phyloP scores from a whole-genome alignment of 2,113 vertebrate genomes.

The Hemichromis elongatus region DNA sequence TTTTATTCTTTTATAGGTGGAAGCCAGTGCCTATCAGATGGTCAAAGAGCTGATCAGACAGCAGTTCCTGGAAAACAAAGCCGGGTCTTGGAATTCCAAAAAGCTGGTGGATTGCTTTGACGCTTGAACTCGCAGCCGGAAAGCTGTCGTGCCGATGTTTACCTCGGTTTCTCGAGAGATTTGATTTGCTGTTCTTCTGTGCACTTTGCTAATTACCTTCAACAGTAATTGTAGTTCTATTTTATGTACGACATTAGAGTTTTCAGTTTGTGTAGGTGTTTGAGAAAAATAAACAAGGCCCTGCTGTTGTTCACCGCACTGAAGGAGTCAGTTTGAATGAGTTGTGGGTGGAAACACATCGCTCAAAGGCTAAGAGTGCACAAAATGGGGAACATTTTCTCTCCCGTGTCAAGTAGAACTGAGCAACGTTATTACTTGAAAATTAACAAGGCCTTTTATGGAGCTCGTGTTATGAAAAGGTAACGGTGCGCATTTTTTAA shows the following conservation, averaged over 20 bases:
- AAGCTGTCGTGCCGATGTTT: not conserved
- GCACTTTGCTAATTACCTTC: not conserved
- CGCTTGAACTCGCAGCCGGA: not conserved
- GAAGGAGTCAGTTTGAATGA: constrained; percentile 16
- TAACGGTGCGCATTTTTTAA: not conserved
- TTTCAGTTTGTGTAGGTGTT: constrained; percentile 44
- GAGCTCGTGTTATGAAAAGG: not conserved
- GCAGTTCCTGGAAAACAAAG: constrained; percentile 9
- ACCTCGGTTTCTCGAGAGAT: not conserved
- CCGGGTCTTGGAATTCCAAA: constrained; percentile 54
- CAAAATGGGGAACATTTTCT: not conserved
- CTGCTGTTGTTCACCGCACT: not conserved
- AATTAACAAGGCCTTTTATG: not conserved
- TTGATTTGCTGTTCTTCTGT: not conserved
- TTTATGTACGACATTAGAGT: not conserved
- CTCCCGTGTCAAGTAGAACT: not conserved
- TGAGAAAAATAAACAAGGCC: constrained; percentile 33
- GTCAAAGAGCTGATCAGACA: constrained; percentile 52
- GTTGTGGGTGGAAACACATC: constrained; percentile 17
- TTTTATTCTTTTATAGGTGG: constrained; percentile 24
- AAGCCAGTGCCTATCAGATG: constrained; percentile 41
- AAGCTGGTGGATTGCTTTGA: constrained; percentile 57
- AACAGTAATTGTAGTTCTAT: not conserved
- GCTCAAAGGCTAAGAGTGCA: not conserved
- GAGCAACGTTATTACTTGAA: not conserved